A percentile compares a stretch with the other conserved stretches of the same genome.
phyloP scores from a whole-genome alignment of 2,888 invertebrate species.

The Stegophylla sp. region DNA sequence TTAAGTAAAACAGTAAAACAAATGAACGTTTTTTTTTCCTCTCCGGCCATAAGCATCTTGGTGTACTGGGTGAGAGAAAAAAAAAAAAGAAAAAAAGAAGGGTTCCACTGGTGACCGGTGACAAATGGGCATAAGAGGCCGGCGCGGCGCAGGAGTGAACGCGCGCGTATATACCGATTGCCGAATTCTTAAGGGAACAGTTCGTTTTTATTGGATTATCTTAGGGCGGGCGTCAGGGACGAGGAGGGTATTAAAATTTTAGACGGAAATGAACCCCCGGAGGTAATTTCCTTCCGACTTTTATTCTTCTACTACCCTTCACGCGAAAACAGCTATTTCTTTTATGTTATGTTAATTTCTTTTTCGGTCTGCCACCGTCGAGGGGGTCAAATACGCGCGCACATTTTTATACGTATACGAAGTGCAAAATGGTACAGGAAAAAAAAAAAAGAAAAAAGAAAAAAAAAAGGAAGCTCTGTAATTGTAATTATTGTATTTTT shows the following conservation, averaged over 20 bases:
- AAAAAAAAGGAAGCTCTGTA: conserved; percentile 37
- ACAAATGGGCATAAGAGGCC: conserved; percentile 56
- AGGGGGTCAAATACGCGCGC: conserved; percentile 49
- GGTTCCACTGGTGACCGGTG: conserved; percentile 58
- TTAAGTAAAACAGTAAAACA: conserved; percentile 50
- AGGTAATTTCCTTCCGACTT: conserved; percentile 61
- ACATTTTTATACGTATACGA: conserved; percentile 41
- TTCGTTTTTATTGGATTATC: conserved; percentile 59
- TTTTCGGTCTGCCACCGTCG: conserved; percentile 51
- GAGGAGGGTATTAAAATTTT: conserved; percentile 61
- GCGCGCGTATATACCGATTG: conserved; percentile 48
- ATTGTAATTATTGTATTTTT: conserved; percentile 56
- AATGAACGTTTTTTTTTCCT: conserved; percentile 42
- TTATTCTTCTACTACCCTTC: conserved; percentile 49
- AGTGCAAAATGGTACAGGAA: conserved; percentile 51
- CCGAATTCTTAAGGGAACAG: conserved; percentile 59
- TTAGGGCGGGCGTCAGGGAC: conserved; percentile 39
- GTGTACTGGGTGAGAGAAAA: conserved; percentile 7
- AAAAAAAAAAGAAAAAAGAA: conserved; percentile 24
- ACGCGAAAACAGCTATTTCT: conserved; percentile 58
- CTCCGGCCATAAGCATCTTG: conserved; percentile 7
- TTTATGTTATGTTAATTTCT: conserved; percentile 59
- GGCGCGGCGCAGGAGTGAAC: conserved; percentile 26
- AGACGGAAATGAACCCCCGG: conserved; percentile 61
- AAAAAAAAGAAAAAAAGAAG: conserved; percentile 56